Evolutionary conservation across 2,113 vertebrate species (phyloP), one percentile per base, ranked within the genome.

Genomic region (Hydropotes inermis): DNA sequence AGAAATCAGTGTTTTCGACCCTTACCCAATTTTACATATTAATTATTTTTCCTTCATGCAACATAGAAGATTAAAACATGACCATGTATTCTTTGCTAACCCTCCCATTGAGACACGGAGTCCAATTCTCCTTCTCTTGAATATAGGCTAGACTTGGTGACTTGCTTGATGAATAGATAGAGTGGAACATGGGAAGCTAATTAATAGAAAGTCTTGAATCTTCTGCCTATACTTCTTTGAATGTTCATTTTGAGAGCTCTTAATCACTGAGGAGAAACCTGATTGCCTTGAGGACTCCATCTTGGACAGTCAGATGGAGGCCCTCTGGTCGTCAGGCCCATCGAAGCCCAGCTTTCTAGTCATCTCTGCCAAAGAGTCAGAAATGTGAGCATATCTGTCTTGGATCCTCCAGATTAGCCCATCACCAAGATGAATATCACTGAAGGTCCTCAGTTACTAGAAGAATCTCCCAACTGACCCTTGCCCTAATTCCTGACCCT

Each of bases 121-220:
- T 58, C 28, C 85, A 81, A 50, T 94, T 96, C 39, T 95, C 23
- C 87, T 95, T 85, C 36, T 90, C 36, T 93, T 95, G 55, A 70
- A 89, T 43, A 64, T 27, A 91, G 33, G 60, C 14, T 36, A 54
- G 13, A 85, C 28, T 94, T 58, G 55, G 45, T 52, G 14, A 58
- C 16, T 74, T 83, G 14, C n/a, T 60, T 94, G 67, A 50, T 93
- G 33, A 85, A 85, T 16, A 87, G 33, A 61, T 25, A 79, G 25
- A 88, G 27, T 45, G 39, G 58, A 16, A 76, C 15, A 76, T 81
- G 50, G 36, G 55, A 92, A 50, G n/a, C 39, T 74, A 89, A 58
- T 39, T 76, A 67, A 93, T 3, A 64, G 76, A 16, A 87, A 79
- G 36, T 50, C n/a, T 93, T 88, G 39, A 14, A 78, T 55, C 47